Evolutionary conservation across 2,113 vertebrate species (phyloP).

Genomic region (Morone saxatilis): DNA sequence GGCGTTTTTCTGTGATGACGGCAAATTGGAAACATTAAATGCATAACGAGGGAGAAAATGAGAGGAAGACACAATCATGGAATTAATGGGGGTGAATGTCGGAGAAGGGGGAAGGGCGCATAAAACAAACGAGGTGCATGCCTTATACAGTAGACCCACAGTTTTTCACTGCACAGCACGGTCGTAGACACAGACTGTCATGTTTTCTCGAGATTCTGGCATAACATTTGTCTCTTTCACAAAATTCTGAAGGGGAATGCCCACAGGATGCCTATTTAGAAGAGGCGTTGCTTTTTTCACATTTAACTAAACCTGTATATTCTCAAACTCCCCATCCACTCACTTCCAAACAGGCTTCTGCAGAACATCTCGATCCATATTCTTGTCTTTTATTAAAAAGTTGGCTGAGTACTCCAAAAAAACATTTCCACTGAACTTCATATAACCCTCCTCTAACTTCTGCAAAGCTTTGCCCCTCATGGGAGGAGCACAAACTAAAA

Average conservation of each 20-base stretch:
- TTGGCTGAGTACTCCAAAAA: constrained; percentile 70
- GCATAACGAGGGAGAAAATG: constrained; percentile 83
- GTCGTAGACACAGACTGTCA: constrained; percentile 29
- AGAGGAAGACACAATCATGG: constrained; percentile 79
- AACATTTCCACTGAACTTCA: constrained; percentile 81
- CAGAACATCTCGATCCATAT: constrained; percentile 77
- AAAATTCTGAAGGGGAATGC: constrained; percentile 60
- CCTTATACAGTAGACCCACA: constrained; percentile 34
- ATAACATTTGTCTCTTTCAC: constrained; percentile 69
- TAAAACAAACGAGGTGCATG: constrained; percentile 61
- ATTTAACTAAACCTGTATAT: constrained; percentile 72
- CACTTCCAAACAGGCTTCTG: constrained; percentile 71
- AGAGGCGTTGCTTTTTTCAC: constrained; percentile 49
- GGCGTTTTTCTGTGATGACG: constrained; percentile 82
- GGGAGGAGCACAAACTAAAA: constrained; percentile 83
- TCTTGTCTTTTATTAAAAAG: constrained; percentile 79
- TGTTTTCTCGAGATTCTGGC: constrained; percentile 51
- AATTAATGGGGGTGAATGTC: constrained; percentile 81
- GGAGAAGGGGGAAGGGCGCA: constrained; percentile 60
- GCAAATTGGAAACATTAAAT: constrained; percentile 86
- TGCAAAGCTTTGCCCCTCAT: constrained; percentile 79
- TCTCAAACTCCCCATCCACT: constrained; percentile 69
- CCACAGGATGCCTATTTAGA: constrained; percentile 77
- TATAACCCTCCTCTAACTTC: constrained; percentile 84
- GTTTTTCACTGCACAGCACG: constrained; percentile 29